phyloP scores from a whole-genome alignment of 2,113 vertebrate genomes.

The Oreochromis niloticus region DNA sequence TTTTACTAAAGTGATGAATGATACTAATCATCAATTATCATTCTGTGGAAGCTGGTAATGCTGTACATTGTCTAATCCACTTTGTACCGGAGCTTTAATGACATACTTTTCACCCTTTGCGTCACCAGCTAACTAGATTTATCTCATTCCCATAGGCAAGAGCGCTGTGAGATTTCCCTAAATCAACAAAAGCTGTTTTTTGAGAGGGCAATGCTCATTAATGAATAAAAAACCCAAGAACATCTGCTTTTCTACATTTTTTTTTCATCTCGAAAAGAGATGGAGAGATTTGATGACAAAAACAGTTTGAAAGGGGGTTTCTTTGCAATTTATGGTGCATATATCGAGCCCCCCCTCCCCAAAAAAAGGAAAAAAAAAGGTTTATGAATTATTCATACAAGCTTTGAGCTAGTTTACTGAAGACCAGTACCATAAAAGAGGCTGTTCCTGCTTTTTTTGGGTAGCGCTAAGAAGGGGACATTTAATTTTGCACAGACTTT shows the following conservation, averaged over 20 bases:
- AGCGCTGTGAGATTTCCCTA: conserved; percentile 33
- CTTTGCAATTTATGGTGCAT: conserved; percentile 26
- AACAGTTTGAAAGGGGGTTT: conserved; percentile 14
- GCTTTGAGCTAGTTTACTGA: conserved; percentile 59
- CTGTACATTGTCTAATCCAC: conserved; percentile 50
- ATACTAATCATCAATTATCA: conserved; percentile 35
- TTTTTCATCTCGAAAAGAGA: conserved; percentile 44
- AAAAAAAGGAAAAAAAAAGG: neutral
- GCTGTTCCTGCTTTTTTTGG: neutral
- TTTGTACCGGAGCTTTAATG: conserved; percentile 54
- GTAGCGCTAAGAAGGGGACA: neutral
- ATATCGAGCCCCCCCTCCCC: conserved; percentile 1
- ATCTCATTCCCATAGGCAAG: conserved; percentile 50
- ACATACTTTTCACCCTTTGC: conserved; percentile 50
- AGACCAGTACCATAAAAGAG: conserved; percentile 27
- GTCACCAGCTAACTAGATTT: conserved; percentile 45
- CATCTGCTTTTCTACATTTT: conserved; percentile 33
- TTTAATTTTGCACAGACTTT: conserved; percentile 12
- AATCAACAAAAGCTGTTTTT: conserved; percentile 64
- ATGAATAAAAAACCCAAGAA: conserved; percentile 44
- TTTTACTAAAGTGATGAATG: neutral
- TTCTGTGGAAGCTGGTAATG: neutral
- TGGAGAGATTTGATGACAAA: conserved; percentile 53
- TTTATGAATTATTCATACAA: conserved; percentile 68
- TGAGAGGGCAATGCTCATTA: conserved; percentile 55